Evolutionary conservation across 2,797 vertebrate genomes (phyloP), one percentile per base, ranked within the genome.

Genomic region (Microtus obscurus): DNA sequence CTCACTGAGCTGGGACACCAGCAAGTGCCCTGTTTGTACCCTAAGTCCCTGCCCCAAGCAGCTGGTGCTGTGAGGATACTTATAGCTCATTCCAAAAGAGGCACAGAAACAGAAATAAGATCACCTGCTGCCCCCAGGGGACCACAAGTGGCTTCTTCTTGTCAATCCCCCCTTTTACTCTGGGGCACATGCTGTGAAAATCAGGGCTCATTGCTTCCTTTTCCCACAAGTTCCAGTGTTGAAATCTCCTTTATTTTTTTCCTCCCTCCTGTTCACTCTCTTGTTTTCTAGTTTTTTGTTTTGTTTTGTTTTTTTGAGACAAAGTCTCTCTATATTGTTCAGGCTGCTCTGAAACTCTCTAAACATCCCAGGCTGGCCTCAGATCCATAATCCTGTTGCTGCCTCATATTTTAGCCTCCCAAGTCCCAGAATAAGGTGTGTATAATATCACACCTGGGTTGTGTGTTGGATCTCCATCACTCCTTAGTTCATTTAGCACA

Each of bases 91-190:
- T 67, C 23, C 7, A 29, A 73, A 73, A 88, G 27, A 12, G 4
- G 71, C 19, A 21, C 40, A 45, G 51, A 65, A 34, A 21, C 40
- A 45, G 51, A 65, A 34, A 45, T 40, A 23, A 67, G 27, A 14
- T 2, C 1, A 21, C 13, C 37, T 59, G 1, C 12, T 23, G 1
- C 3, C 1, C 16, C 6, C 6, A 4, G 48, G 16, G 10, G 19
- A 67, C 43, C 6, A 48, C 3, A 11, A 6, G 31, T 48, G 86
- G 14, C 65, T 76, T 16, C 61, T 69, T 51, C 59, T 34, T 63
- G 56, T 7, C 27, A 29, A 23, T 51, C 8, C 19, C 7, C 11
- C 29, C 1, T 29, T 82, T 88, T 71, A 13, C 10, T 13, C 40
- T 51, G 59, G 53, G 13, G 10, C 6, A 71, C 16, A 8, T 8